A percentile compares a stretch with the other conserved stretches of the same genome.
These are phyloP conservation scores for Pica pica DNA, from an alignment of 2,113 vertebrate species.

Conservation along the genomic window DNA sequence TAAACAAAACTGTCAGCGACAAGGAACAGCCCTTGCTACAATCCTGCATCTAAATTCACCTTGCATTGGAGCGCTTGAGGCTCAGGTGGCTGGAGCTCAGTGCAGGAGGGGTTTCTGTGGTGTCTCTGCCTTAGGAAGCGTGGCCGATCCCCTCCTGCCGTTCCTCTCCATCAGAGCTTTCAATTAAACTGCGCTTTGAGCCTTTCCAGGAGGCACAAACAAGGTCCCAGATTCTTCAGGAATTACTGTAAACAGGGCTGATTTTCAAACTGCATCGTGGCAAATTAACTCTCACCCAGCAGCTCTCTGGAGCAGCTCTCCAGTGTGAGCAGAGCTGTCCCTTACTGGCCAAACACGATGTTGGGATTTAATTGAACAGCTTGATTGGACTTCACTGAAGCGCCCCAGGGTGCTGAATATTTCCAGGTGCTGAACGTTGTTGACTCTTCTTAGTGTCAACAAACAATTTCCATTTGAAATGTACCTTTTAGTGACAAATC, in stretches of 20 bases:
- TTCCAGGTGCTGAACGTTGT: neutral
- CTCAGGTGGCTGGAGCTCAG: neutral
- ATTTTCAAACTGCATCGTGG: neutral
- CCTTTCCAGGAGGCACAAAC: neutral
- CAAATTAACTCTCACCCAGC: neutral
- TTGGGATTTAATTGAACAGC: neutral
- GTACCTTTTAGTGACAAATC: neutral
- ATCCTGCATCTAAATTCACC: neutral
- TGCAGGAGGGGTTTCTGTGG: neutral
- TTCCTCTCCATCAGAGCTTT: neutral
- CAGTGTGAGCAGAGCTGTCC: neutral
- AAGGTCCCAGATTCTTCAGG: neutral
- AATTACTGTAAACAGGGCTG: neutral
- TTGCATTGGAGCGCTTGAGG: neutral
- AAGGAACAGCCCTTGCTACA: neutral
- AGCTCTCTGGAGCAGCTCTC: neutral
- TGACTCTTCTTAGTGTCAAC: neutral
- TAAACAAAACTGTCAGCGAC: neutral
- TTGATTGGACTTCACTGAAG: neutral
- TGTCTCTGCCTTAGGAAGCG: neutral
- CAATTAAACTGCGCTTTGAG: neutral
- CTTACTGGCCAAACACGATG: fast-evolving
- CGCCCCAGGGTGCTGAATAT: neutral
- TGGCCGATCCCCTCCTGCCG: neutral
- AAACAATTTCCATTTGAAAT: neutral